Percentiles rank a stretch among this genome's conserved stretches.
Conservation (phyloP, 2,888 invertebrate species). For the Agrochola litura region DNA sequence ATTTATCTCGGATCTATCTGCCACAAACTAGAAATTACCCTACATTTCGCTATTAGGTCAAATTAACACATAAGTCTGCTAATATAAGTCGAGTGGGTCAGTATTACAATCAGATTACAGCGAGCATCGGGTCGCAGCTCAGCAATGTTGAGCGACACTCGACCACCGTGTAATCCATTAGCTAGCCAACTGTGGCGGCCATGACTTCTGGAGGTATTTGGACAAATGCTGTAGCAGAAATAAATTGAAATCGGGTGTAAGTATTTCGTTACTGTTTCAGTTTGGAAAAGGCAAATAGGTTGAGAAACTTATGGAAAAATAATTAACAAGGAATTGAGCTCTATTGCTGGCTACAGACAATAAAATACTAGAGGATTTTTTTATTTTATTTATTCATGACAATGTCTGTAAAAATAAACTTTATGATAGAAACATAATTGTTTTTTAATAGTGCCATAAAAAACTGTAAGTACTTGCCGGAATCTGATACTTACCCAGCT, state of each 20-base stretch:
- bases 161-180: conserved; percentile 60
- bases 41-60: conserved; percentile 34
- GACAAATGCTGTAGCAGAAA: not conserved
- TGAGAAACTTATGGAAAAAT: not conserved
- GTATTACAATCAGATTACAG: conserved; percentile 58
- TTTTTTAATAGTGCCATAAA: too few relatives aligned
- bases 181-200: conserved; percentile 26
- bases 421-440: too few relatives aligned
- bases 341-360: too few relatives aligned
- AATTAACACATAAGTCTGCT: conserved; percentile 52
- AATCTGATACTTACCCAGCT: not conserved
- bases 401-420: too few relatives aligned
- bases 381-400: too few relatives aligned
- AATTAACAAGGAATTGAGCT: too few relatives aligned
- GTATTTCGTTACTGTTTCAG: not conserved
- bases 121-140: conserved; percentile 37
- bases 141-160: conserved; percentile 41
- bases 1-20: not conserved
- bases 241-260: not conserved
- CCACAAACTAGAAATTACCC: conserved; percentile 23
- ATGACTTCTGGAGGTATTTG: conserved; percentile 20
- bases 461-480: too few relatives aligned
- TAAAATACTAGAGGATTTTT: too few relatives aligned
- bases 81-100: conserved; percentile 43
- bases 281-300: not conserved